Evolutionary conservation across 2,797 vertebrate genomes (phyloP).

Genomic region (Channallabes apus): DNA sequence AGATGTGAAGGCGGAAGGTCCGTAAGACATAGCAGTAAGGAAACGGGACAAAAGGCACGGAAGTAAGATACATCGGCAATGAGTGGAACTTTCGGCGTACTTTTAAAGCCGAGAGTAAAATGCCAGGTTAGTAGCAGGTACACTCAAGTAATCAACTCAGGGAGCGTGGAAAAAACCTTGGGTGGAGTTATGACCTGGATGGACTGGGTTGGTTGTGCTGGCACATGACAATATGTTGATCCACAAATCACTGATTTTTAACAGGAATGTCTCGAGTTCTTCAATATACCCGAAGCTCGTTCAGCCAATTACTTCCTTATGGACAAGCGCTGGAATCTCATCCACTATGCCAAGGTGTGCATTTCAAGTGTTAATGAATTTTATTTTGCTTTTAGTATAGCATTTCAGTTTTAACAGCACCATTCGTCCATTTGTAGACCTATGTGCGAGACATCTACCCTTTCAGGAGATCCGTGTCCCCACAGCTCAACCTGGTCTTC

Average conservation of each 20-base stretch:
- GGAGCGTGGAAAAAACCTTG: too few relatives aligned
- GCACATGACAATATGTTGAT: neutral
- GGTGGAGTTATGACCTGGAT: too few relatives aligned
- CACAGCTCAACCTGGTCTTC: constrained; percentile 95
- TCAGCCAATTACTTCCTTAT: constrained; percentile 96
- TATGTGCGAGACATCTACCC: constrained; percentile 98
- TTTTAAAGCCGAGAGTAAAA: too few relatives aligned
- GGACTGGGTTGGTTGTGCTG: too few relatives aligned
- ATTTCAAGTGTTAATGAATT: neutral
- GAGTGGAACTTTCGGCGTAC: too few relatives aligned
- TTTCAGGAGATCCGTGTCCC: constrained; percentile 95
- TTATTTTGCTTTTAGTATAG: neutral
- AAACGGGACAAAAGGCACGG: too few relatives aligned
- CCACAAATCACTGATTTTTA: constrained; percentile 14
- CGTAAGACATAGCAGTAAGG: too few relatives aligned
- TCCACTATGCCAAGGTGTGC: constrained; percentile 93
- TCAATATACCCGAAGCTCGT: constrained; percentile 96
- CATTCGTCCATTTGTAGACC: constrained; percentile 75
- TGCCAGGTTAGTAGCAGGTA: too few relatives aligned
- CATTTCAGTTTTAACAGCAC: neutral
- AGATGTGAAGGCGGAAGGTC: too few relatives aligned
- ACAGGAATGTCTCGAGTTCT: constrained; percentile 97
- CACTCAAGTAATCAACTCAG: too few relatives aligned
- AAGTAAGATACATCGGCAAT: too few relatives aligned
- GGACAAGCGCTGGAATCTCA: constrained; percentile 99